These are phyloP conservation scores for Sitta carolinensis DNA, from an alignment of 2,797 vertebrate genomes.

Conservation along the genomic window DNA sequence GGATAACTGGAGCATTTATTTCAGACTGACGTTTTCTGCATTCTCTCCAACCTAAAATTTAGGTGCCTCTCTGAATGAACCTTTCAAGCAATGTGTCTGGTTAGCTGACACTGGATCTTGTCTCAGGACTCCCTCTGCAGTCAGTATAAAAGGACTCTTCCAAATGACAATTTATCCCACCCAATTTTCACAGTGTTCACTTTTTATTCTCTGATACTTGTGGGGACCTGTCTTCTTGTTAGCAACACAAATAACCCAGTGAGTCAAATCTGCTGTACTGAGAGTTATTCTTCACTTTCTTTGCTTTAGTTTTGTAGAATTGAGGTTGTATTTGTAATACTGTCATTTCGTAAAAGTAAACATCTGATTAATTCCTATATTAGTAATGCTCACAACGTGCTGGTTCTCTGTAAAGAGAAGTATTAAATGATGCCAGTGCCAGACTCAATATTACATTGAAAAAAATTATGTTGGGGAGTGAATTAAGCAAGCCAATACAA, in stretches of 20 bases:
- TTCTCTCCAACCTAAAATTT: not conserved
- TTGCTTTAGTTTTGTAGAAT: not conserved
- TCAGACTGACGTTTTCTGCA: not conserved
- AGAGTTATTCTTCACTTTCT: not conserved
- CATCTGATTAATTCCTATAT: not conserved
- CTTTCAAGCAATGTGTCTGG: not conserved
- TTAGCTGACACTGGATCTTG: not conserved
- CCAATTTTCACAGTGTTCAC: not conserved
- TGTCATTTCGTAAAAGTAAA: not conserved
- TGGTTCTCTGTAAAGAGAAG: not conserved
- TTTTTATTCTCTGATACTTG: not conserved
- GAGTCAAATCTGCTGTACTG: not conserved
- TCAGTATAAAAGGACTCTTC: not conserved
- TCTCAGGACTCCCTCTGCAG: not conserved
- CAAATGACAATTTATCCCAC: not conserved
- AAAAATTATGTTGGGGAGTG: not conserved
- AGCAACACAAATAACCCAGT: not conserved
- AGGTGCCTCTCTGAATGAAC: not conserved
- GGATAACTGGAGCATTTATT: constrained; percentile 25
- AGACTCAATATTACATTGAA: not conserved
- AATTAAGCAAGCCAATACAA: not conserved
- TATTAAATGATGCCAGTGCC: not conserved
- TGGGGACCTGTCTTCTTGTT: not conserved
- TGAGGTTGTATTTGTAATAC: not conserved
- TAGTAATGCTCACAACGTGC: not conserved